phyloP scores from a whole-genome alignment of 2,888 invertebrate species.

The Chalcis sispes region DNA sequence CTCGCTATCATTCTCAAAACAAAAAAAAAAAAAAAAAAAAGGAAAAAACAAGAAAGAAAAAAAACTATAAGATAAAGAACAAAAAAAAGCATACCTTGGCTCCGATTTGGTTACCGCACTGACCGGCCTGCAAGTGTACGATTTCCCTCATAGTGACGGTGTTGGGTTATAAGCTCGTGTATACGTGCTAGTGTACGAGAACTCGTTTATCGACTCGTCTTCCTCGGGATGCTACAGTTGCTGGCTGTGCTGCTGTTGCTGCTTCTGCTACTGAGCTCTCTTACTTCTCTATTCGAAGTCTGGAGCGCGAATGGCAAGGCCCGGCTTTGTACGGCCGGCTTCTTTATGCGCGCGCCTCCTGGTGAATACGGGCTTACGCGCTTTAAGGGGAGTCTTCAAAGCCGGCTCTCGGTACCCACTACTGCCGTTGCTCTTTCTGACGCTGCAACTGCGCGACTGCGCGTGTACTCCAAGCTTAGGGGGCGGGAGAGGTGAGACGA shows the following conservation, averaged over 20 bases:
- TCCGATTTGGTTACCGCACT: slow-evolving; percentile 96
- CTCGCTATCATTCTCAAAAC: background rate
- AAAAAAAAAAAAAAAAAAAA: background rate
- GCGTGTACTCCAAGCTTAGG: background rate
- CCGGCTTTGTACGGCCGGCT: slow-evolving; percentile 32
- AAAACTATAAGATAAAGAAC: background rate
- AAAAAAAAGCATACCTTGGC: slow-evolving; percentile 83
- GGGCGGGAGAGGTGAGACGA: no score
- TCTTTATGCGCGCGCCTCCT: slow-evolving; percentile 50
- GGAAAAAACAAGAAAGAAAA: background rate
- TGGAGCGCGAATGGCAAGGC: slow-evolving; percentile 54
- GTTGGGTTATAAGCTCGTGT: background rate
- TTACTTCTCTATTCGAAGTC: slow-evolving; percentile 41
- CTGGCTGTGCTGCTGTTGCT: slow-evolving; percentile 21
- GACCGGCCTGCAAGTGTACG: slow-evolving; percentile 94
- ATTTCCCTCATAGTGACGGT: slow-evolving; percentile 91
- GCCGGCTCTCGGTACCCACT: background rate
- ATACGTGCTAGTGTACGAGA: background rate
- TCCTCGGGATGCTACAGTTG: background rate
- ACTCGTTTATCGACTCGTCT: background rate
- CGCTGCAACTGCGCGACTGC: slow-evolving; percentile 39
- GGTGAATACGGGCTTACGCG: slow-evolving; percentile 39
- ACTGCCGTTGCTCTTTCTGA: no score
- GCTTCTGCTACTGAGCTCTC: slow-evolving; percentile 7
- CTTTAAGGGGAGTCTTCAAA: slow-evolving; percentile 21